phyloP scores from a whole-genome alignment of 2,113 vertebrate species.

The Neopipo cinnamomea region DNA sequence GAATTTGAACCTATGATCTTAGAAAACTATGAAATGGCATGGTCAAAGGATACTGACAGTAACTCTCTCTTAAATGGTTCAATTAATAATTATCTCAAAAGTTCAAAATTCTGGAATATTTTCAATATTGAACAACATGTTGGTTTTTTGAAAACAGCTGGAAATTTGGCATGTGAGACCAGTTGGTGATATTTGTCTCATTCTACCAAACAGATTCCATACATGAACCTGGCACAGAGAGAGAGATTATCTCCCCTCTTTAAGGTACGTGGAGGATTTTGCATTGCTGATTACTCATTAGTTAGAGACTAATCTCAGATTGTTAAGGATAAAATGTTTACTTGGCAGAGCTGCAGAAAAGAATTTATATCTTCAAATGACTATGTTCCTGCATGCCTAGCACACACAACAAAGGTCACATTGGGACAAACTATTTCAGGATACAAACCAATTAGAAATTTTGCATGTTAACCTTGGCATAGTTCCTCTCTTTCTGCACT shows the following conservation, averaged over 20 bases:
- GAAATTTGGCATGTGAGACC: background rate
- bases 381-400: background rate
- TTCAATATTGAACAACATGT: background rate
- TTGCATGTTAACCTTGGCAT: background rate
- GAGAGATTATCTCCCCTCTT: background rate
- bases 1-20: background rate
- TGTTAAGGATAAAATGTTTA: background rate
- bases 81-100: background rate
- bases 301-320: background rate
- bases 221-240: background rate
- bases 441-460: background rate
- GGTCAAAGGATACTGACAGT: background rate
- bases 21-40: background rate
- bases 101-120: background rate
- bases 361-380: background rate
- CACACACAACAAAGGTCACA: background rate
- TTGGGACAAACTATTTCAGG: background rate
- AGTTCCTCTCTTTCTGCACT: background rate
- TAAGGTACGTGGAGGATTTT: background rate
- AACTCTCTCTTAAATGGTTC: background rate
- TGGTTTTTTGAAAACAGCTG: background rate
- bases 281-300: background rate
- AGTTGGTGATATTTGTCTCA: background rate
- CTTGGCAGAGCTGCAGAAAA: background rate
- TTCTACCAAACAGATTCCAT: background rate